These are phyloP conservation scores for Dichetophora obliterata DNA, from an alignment of 2,888 invertebrate species.

Conservation along the genomic window DNA sequence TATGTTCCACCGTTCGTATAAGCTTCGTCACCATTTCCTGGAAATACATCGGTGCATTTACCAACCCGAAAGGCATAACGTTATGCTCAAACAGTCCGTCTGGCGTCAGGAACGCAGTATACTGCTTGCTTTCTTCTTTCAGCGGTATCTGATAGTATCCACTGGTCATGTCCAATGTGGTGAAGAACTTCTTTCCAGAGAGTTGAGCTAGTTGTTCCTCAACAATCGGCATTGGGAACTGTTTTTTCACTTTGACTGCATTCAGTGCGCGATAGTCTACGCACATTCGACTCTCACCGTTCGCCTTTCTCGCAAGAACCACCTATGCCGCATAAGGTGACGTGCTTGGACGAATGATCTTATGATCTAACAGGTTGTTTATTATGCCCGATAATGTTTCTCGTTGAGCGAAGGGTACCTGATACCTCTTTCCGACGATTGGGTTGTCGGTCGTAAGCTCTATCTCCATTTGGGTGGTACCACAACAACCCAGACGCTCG, in stretches of 20 bases:
- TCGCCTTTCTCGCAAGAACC: constrained; percentile 39
- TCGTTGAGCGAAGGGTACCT: constrained; percentile 42
- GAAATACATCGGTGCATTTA: constrained; percentile 60
- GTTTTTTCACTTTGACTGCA: constrained; percentile 44
- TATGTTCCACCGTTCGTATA: constrained; percentile 21
- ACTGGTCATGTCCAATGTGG: constrained; percentile 35
- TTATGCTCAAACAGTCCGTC: constrained; percentile 59
- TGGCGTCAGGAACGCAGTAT: constrained; percentile 33
- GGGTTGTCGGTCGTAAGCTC: not conserved
- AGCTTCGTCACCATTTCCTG: constrained; percentile 50
- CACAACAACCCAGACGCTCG: not conserved
- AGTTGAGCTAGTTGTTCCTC: constrained; percentile 49
- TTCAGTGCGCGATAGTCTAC: constrained; percentile 45
- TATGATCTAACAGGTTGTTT: constrained; percentile 36
- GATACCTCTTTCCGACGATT: constrained; percentile 46
- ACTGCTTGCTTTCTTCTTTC: constrained; percentile 48
- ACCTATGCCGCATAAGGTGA: constrained; percentile 45
- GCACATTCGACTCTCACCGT: constrained; percentile 44
- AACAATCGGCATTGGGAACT: constrained; percentile 46
- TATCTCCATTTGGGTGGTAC: constrained; percentile 12
- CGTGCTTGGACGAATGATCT: constrained; percentile 42
- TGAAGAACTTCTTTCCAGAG: constrained; percentile 33
- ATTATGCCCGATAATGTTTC: constrained; percentile 16
- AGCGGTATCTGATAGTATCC: constrained; percentile 45
- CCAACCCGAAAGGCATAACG: constrained; percentile 61